Evolutionary conservation across 2,797 vertebrate species (phyloP), one percentile per base, ranked within the genome.

Genomic region (Lophius americanus): DNA sequence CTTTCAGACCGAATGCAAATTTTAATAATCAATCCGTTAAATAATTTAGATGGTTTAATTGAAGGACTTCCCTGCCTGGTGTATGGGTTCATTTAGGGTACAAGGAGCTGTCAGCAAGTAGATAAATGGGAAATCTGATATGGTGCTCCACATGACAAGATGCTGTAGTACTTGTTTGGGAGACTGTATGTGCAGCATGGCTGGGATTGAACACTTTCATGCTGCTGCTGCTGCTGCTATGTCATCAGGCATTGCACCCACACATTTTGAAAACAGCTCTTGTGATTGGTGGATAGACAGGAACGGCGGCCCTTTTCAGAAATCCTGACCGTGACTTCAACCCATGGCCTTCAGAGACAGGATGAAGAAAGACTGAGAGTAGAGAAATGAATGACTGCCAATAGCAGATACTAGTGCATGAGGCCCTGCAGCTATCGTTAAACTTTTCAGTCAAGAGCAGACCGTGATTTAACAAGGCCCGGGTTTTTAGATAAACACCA

Each of bases 321-420:
- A 75, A 76, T 76, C 70, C 59, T 93, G 92, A 93, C 91, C 88
- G 76, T 46, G 52, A 85, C 85, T 93, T 94, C 92, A 94, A 92
- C 92, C 74, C 89, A 64, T 44, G 64, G 73, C 69, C 83, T 78
- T 82, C 70, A 44, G 69, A 75, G 73, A 46, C 59, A 72, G 78
- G 75, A 83, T 69, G 74, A 78, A 61, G 68, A 78, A 76, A 76
- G 41, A 73, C 67, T 72, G 70, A 69, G 68, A 73, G 58, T 38
- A 55, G 48, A 80, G 59, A 85, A 83, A 76, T 73, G 53, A 82
- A 66, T 88, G 83, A 77, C 78, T 81, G 64, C 66, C 60, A 79
- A 75, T 88, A 81, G 82, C 83, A 90, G 89, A 87, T 87, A 87
- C 57, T 62, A 83, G 83, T 78, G 84, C 78, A 83, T 46, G 57